Percentiles rank a stretch among this genome's conserved stretches.
These are phyloP conservation scores for Acromyrmex charruanus DNA, from an alignment of 1,140 invertebrate species.

Conservation along the genomic window DNA sequence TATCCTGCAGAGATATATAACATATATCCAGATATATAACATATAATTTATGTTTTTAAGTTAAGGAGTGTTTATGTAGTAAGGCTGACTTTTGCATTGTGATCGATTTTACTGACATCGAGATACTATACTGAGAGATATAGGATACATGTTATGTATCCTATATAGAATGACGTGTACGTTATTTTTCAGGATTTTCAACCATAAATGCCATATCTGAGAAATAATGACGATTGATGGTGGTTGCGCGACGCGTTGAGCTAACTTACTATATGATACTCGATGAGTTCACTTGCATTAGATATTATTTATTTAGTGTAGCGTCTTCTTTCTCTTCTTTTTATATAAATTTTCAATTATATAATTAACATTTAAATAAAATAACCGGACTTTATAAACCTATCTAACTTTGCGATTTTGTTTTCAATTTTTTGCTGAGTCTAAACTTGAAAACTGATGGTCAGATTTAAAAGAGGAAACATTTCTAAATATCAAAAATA, in stretches of 20 bases:
- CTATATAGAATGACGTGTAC: conserved; percentile 6
- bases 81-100: not conserved
- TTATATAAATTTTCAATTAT: not conserved
- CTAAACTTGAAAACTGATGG: too few species aligned
- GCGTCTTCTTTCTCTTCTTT: not conserved
- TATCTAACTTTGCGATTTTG: too few species aligned
- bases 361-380: not conserved
- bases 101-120: conserved; percentile 22
- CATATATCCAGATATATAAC: not conserved
- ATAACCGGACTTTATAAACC: too few species aligned
- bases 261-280: conserved; percentile 23
- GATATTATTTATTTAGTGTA: not conserved
- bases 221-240: conserved; percentile 64
- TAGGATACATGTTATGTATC: conserved; percentile 17
- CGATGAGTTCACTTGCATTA: not conserved
- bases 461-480: too few species aligned
- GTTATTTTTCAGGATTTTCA: conserved; percentile 57
- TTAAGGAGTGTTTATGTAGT: not conserved
- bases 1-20: not conserved
- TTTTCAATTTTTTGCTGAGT: too few species aligned
- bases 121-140: conserved; percentile 3
- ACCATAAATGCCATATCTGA: conserved; percentile 39
- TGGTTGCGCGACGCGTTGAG: conserved; percentile 16
- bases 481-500: too few species aligned
- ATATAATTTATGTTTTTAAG: conserved; percentile 3